Base-by-base conservation (phyloP, 2,797 vertebrate genomes). In the Eidolon dupreanum region DNA sequence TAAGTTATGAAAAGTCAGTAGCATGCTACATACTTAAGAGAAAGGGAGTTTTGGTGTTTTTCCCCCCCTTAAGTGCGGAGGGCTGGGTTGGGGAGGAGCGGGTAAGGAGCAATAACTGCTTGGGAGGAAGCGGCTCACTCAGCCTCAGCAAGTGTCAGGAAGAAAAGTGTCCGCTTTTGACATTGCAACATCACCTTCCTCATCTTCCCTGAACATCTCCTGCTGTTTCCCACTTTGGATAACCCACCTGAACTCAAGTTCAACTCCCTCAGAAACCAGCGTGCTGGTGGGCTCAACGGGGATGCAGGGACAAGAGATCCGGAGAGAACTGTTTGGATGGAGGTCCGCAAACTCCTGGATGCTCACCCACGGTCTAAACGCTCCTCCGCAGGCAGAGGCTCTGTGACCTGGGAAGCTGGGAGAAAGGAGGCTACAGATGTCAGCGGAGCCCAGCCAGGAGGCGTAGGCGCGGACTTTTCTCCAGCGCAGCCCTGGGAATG, bases 231-330 rank as follows among this genome's bases (percentile, higher is more conserved):
- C 55, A 79, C 75, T 59, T 19, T 59, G 94, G 65, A 89, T 51
- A 38, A 96, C 94, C 94, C 97, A 95, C 96, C 93, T 94, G 95
- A 82, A 92, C 96, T 90, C 70, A 43, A 96, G 88, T 81, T 89
- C 70, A 53, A 85, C 78, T 90, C 93, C 81, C 49, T 41, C 87
- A 0, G 70, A 43, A n/a, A 88, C 90, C 93, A 86, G 94, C 26
- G 82, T 84, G 71, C 65, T 19, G 16, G 90, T 22, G 43, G 51
- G 43, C 71, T 85, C 66, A 57, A 1, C 31, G 6, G 57, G 43
- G 24, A 73, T 41, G 36, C 77, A 19, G 81, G 55, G 36, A 26
- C 55, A 1, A 6, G 4, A 41, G 51, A 8, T 71, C 61, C 26
- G 10, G 5, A 53, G 59, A 73, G 83, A 74, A 93, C 53, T 8